Conservation (phyloP, 1,140 invertebrate genomes). For the Procambarus virginalis region DNA sequence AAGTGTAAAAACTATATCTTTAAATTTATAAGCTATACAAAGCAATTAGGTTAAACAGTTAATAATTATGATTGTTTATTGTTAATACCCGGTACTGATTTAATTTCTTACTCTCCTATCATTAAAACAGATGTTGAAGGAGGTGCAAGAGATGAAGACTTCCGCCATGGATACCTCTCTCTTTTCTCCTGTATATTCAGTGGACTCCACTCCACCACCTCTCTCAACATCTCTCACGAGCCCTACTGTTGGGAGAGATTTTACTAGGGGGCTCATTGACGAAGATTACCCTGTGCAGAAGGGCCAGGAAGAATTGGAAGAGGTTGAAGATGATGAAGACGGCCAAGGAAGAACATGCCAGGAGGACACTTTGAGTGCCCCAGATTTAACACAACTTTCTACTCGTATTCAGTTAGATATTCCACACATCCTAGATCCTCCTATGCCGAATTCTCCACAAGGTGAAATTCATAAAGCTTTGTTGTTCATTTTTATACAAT, state of each 20-base stretch:
- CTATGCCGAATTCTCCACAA: constrained; percentile 14
- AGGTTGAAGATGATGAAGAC: constrained; percentile 42
- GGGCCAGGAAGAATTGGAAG: constrained; percentile 45
- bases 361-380: background rate
- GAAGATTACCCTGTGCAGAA: constrained; percentile 43
- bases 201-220: constrained; percentile 37
- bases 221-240: constrained; percentile 33
- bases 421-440: constrained; percentile 60
- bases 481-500: too few relatives aligned
- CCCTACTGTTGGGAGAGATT: constrained; percentile 6
- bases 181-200: constrained; percentile 57
- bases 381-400: constrained; percentile 55
- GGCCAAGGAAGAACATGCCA: constrained; percentile 24
- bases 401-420: constrained; percentile 60
- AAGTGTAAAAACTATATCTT: too few relatives aligned
- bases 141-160: constrained; percentile 56
- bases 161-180: constrained; percentile 60
- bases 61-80: too few relatives aligned
- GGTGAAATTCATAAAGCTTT: background rate
- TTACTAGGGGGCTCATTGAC: constrained; percentile 20
- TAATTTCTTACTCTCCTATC: background rate
- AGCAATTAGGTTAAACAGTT: too few relatives aligned
- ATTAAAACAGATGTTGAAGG: constrained; percentile 41
- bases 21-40: too few relatives aligned
- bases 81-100: too few relatives aligned